Evolutionary conservation across 2,113 vertebrate species (phyloP), one percentile per base, ranked within the genome.

Genomic region (Laticauda laticaudata): DNA sequence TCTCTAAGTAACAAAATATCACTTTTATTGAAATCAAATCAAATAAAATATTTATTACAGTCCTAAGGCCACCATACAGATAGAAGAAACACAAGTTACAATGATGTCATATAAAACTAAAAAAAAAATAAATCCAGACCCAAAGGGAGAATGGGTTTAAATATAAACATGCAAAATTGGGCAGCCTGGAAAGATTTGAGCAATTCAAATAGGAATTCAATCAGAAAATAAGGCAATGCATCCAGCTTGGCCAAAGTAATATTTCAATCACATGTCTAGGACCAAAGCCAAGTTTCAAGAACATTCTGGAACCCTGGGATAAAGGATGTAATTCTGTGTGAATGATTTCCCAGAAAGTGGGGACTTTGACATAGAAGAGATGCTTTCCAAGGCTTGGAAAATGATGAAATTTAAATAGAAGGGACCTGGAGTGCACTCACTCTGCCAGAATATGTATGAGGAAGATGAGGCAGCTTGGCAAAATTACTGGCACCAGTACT

Each of bases 21-120:
- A 89, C 55, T 92, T 3, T 92, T 87, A 53, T 53, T 24, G 29
- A 90, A 89, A 56, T 39, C 51, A 90, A 34, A 92, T 92, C 87
- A 91, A 85, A n/a, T 87, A 88, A 56, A 56, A 54, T 18, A 2
- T 8, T 18, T 54, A 39, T 56, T 89, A 20, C 15, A 3, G 69
- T 39, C 69, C 34, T 8, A 81, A 81, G 15, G 69, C 6, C 69
- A 81, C 1, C 69, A 81, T 18, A 8, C 69, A 81, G 64, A 29
- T 34, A 69, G 29, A 69, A n/a, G 2, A n/a, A n/a, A 69, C 34
- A 81, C 69, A 81, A 34, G 69, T 81, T 81, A 81, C 5, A 81
- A 39, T 75, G 15, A 39, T 20, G 18, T 20, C 39, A 81, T 39
- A 39, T 39, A 69, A 5, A 69, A n/a, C 61, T 69, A 6, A 15